Base-by-base conservation (phyloP, 1,140 invertebrate genomes). In the Drosophila funebris region DNA sequence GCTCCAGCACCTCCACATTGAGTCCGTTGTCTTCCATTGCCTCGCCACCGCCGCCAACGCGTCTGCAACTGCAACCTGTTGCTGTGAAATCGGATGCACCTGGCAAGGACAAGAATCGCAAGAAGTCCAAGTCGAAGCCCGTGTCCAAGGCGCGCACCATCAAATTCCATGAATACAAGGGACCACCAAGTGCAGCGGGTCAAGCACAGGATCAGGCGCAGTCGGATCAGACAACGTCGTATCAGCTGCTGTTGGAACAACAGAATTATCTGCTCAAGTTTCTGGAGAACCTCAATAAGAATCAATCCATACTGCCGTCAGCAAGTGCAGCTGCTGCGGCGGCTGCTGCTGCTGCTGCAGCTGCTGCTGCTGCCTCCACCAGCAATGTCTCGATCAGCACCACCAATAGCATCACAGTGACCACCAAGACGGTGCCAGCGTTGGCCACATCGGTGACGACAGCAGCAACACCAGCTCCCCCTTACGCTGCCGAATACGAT, bases 161-260 rank as follows among this genome's bases (percentile, higher is more conserved):
- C 67, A 99, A 99, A 93, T 99, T 99, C 92, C 98, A 99, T 92
- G 98, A 99, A 92, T 99, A 99, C 92, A 99, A 99, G 94, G 98
- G 98, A 54, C 98, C 98, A 37, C 97, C 98, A 58, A 98, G 96
- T 92, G 96, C 96, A 16, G 94, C 98, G 87, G 96, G 97, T 79
- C 93, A 94, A 31, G 93, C 93, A 1, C 91, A 92, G 36, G 89
- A 93, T 4, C 92, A 92, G 11, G 84, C 90, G 62, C 92, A 73
- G 80, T 80, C 75, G 50, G 92, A 85, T 8, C 94, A 93, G 37
- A 98, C 97, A 1, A 97, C 97, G 0, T 96, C 96, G 6, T 99
- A 99, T 90, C 97, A 99, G 90, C 92, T 99, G 50, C 93, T 99
- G 14, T 93, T 99, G 18, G 96, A 98, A 82, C 98, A 99, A 81